These are phyloP conservation scores for Muscidifurax raptorellus DNA, from an alignment of 1,140 invertebrate genomes.

Conservation along the genomic window DNA sequence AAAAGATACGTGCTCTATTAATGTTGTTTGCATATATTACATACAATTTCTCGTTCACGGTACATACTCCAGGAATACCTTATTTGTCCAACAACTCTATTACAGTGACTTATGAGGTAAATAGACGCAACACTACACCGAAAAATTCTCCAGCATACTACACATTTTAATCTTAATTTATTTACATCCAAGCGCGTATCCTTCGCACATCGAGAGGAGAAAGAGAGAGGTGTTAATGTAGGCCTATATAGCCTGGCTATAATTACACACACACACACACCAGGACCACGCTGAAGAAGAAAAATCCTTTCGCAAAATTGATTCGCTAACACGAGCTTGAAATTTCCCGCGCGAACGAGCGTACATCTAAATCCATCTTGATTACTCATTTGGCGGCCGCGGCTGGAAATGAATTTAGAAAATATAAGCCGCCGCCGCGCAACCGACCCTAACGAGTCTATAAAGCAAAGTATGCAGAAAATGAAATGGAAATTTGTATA, in stretches of 20 bases:
- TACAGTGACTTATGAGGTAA: neutral
- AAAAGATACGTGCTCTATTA: no score
- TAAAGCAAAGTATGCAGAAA: conserved; percentile 24
- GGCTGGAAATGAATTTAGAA: conserved; percentile 27
- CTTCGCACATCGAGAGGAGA: neutral
- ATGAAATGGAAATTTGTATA: conserved; percentile 15
- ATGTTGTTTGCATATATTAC: no score
- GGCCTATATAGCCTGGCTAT: no score
- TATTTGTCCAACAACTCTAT: conserved; percentile 3
- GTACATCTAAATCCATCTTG: conserved; percentile 35
- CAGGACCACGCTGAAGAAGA: neutral
- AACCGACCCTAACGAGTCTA: neutral
- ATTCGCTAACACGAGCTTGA: conserved; percentile 29
- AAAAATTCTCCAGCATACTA: conserved; percentile 3
- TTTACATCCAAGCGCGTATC: conserved; percentile 1
- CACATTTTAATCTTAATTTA: conserved; percentile 37
- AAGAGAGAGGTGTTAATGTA: conserved; percentile 28
- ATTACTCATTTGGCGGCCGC: conserved; percentile 38
- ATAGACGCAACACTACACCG: neutral
- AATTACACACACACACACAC: neutral
- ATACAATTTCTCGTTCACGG: neutral
- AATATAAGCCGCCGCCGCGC: neutral
- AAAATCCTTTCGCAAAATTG: conserved; percentile 6
- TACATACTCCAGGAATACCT: neutral
- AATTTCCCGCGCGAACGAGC: conserved; percentile 1